Evolutionary conservation across 2,888 invertebrate genomes (phyloP), one percentile per base, ranked within the genome.

Genomic region (Morpho helenor): DNA sequence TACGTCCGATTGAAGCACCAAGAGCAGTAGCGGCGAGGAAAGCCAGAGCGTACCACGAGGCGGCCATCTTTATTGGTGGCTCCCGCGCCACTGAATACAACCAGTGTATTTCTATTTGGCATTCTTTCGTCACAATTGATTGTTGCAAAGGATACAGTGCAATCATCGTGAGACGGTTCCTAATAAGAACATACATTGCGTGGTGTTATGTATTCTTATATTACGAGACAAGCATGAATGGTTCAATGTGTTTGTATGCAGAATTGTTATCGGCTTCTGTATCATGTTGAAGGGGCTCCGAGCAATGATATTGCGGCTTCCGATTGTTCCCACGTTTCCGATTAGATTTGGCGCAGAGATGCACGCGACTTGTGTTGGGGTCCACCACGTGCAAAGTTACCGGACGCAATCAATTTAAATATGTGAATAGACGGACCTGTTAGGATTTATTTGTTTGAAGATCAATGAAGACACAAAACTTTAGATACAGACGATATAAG

Each of bases 1-100:
- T 71, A 89, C 89, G 84, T 72, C 82, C 75, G 64, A 90, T 84
- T 9, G 87, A 81, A 58, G 89, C 90, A 56, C 90, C 89, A 60
- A 90, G 80, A 44, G 80, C 87, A 44, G 85, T 82, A 54, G 83
- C 82, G 56, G 82, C 83, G 44, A 90, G 80, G 65, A 80, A 76
- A 39, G 80, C 72, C 68, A 87, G 79, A 8, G 82, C 81, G 70
- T 79, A 78, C 83, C 78, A 84, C 74, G 82, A 79, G 66, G 80
- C 90, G 59, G 80, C 88, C 90, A 90, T 90, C 77, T 66, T 75
- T 69, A 67, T 66, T 75, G 69, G 81, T 79, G 81, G 76, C 79
- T 76, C 74, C 69, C 79, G 77, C 76, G 79, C 84, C 84, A 90
- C 89, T 88, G 76, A 76, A 49, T 61, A 53, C 55, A n/a, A 44